A percentile compares a stretch with the other conserved stretches of the same genome.
These are phyloP conservation scores for Mormoops blainvillei DNA, from an alignment of 2,113 vertebrate species.

Conservation along the genomic window DNA sequence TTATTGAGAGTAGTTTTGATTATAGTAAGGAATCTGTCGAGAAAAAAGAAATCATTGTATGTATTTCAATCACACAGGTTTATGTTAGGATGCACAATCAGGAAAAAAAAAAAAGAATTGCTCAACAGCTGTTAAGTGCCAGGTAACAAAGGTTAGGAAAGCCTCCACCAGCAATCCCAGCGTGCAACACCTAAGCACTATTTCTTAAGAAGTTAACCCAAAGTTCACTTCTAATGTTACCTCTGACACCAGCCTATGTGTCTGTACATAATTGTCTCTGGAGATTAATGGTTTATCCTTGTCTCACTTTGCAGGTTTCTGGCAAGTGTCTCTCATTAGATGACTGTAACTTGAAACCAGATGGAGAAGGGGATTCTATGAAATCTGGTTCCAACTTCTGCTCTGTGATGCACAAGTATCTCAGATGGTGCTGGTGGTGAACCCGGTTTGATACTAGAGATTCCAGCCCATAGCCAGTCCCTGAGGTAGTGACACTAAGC, in stretches of 20 bases:
- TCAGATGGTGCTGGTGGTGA: background rate
- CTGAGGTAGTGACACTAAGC: background rate
- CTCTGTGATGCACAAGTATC: background rate
- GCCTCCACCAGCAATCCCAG: background rate
- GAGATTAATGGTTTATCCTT: background rate
- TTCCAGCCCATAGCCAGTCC: background rate
- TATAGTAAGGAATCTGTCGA: background rate
- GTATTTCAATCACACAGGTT: background rate
- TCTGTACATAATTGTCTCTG: background rate
- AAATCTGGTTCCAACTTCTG: background rate
- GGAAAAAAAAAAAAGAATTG: background rate
- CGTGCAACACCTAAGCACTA: background rate
- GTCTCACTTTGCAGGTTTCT: background rate
- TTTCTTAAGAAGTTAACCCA: background rate
- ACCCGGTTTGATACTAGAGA: background rate
- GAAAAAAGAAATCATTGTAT: background rate
- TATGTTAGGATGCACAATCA: background rate
- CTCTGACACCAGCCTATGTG: background rate
- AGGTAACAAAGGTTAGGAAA: background rate
- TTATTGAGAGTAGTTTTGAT: background rate
- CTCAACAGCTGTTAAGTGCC: background rate
- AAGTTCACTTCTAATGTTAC: background rate
- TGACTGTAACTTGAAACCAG: background rate
- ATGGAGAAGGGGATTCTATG: background rate
- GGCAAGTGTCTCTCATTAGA: background rate